Evolutionary conservation across 2,888 invertebrate species (phyloP), one percentile per base, ranked within the genome.

Genomic region (Lamproptera curius): DNA sequence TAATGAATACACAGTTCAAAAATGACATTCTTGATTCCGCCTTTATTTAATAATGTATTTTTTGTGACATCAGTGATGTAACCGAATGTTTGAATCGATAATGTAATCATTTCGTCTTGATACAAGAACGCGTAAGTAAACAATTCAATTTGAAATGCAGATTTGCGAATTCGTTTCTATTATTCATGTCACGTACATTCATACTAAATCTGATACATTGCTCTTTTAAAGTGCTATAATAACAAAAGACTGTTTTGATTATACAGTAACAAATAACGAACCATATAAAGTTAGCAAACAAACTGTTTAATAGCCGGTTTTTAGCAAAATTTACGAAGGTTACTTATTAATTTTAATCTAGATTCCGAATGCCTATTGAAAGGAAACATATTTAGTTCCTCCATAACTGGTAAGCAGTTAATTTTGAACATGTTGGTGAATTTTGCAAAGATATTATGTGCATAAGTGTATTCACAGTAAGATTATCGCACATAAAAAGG

Each of bases 51-150:
- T 51, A 64, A 3, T n/a, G 6, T 61, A 62, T 54, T 50, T 48
- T 57, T 58, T 55, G 16, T 42, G 54, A 42, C 42, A 43, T 50
- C 50, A 54, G 49, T 50, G 61, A 68, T 58, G 66, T 52, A 57
- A 63, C 34, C 45, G 50, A 53, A 44, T 59, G 62, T 66, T 67
- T 63, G 65, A 70, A 67, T 63, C 42, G 57, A 61, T 58, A 57
- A 65, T 64, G 59, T 61, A 58, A 65, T 67, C 67, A 61, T 47
- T 65, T 68, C 53, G 58, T 69, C 67, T 59, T 57, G 53, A 64
- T 63, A 72, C 65, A 71, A 70, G 69, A 70, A 50, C 68, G 56
- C 54, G 13, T 33, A 16, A 39, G 26, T 38, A 42, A 20, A 44
- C 17, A 39, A 28, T 42, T 46, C 61, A 46, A 52, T 49, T 45